Conservation (phyloP, 2,113 vertebrate species). For the Catharus minimus region DNA sequence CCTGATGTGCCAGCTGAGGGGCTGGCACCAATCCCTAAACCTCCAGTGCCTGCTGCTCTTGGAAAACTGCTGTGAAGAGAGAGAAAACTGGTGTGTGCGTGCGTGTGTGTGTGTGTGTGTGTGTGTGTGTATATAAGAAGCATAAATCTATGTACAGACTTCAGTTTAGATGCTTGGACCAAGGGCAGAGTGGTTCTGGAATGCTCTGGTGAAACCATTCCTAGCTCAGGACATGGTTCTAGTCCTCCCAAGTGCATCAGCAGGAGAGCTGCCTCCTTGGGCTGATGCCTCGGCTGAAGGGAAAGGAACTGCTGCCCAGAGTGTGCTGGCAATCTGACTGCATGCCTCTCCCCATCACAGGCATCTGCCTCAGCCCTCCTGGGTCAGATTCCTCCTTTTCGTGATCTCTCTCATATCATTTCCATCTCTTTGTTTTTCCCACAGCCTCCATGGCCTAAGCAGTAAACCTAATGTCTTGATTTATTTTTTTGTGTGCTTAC, state of each 20-base stretch:
- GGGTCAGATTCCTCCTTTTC: constrained; percentile 7
- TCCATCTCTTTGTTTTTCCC: constrained; percentile 8
- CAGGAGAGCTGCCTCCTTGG: background rate
- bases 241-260: background rate
- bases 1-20: background rate
- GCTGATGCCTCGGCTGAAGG: background rate
- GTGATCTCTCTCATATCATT: background rate
- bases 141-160: background rate
- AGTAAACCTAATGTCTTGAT: background rate
- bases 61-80: constrained; percentile 12
- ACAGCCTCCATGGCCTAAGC: background rate
- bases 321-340: background rate
- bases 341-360: background rate
- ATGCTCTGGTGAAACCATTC: background rate
- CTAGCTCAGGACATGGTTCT: background rate
- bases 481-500: background rate
- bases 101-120: background rate
- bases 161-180: background rate
- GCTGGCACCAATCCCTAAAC: background rate
- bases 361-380: background rate
- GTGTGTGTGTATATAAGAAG: background rate
- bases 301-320: background rate
- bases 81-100: fast-evolving
- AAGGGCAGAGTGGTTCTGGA: background rate
- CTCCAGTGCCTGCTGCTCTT: background rate